Percentiles rank a stretch among this genome's conserved stretches.
Conservation (phyloP, 2,797 vertebrate species). For the Channa striata region DNA sequence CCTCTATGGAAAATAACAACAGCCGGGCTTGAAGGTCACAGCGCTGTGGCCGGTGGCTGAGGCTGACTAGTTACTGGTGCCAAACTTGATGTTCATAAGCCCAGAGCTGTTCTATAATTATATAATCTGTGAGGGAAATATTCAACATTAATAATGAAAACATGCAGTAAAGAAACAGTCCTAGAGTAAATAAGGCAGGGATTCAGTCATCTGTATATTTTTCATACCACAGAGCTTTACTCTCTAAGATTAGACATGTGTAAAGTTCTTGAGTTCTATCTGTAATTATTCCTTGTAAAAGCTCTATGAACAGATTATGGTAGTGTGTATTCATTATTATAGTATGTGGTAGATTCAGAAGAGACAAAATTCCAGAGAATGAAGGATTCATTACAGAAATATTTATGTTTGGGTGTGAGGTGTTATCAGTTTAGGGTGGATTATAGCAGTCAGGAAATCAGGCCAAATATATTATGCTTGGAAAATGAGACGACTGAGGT, state of each 20-base stretch:
- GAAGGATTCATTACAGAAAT: not conserved
- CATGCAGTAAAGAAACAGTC: not conserved
- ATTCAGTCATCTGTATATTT: not conserved
- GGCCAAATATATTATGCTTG: constrained; percentile 3
- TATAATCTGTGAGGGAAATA: not conserved
- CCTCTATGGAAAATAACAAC: constrained; percentile 85
- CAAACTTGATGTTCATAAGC: constrained; percentile 23
- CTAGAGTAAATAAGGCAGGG: not conserved
- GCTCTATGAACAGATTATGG: not conserved
- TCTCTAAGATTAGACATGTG: not conserved
- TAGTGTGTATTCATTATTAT: not conserved
- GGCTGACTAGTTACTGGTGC: constrained; percentile 47
- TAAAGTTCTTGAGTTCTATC: not conserved
- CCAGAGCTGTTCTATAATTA: not conserved
- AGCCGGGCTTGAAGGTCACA: constrained; percentile 80
- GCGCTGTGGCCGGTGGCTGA: constrained; percentile 39
- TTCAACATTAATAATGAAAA: not conserved
- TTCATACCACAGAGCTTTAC: not conserved
- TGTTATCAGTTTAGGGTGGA: not conserved
- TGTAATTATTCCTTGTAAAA: constrained; percentile 1
- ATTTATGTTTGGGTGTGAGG: not conserved
- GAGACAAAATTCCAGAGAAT: constrained; percentile 1
- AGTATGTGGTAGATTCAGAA: not conserved
- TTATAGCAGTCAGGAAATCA: constrained; percentile 19
- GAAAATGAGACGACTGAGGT: constrained; percentile 29